Evolutionary conservation across 1,140 invertebrate genomes (phyloP).

Genomic region (Trinorchestia longiramus): DNA sequence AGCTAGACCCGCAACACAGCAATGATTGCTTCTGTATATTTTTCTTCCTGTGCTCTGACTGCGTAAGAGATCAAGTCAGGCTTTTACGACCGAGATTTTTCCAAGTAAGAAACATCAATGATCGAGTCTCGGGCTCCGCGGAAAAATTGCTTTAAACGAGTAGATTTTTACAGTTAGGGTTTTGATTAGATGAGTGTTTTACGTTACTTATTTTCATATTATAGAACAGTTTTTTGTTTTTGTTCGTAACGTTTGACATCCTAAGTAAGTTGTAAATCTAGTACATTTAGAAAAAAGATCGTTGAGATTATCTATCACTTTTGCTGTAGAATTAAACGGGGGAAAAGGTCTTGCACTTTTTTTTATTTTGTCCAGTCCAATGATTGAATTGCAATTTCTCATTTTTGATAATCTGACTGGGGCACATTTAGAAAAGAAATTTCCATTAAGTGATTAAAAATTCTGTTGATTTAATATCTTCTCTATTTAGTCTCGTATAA

Average conservation of each 20-base stretch:
- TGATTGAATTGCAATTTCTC: neutral
- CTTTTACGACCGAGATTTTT: neutral
- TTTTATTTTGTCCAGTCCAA: neutral
- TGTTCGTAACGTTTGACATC: neutral
- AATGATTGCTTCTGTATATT: neutral
- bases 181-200: neutral
- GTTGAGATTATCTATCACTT: neutral
- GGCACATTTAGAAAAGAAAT: neutral
- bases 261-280: too few relatives aligned
- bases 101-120: neutral
- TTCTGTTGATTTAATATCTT: too few relatives aligned
- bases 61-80: neutral
- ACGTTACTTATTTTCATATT: neutral
- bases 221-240: neutral
- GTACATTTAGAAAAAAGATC: too few relatives aligned
- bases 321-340: neutral
- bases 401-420: neutral
- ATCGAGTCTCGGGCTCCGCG: neutral
- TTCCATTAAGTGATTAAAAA: neutral
- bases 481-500: too few relatives aligned
- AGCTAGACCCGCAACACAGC: neutral
- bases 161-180: neutral
- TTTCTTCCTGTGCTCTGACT: neutral
- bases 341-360: neutral
- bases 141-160: neutral